These are phyloP conservation scores for Amphiduros pacificus DNA, from an alignment of 2,888 invertebrate species.

Conservation along the genomic window DNA sequence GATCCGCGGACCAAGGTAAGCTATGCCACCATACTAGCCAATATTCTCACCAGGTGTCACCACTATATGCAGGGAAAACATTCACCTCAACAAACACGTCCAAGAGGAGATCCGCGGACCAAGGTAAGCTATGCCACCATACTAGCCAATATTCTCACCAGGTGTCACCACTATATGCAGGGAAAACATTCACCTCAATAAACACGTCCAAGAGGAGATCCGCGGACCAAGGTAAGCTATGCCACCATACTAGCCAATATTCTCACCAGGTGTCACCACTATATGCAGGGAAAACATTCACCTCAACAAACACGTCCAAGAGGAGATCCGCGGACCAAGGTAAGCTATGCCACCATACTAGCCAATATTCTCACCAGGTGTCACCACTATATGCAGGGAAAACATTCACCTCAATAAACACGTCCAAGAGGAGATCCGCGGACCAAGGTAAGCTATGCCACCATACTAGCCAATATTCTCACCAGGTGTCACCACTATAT, in stretches of 20 bases:
- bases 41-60: slow-evolving; percentile 67
- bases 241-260: too few species aligned
- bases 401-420: slow-evolving; percentile 78
- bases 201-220: slow-evolving; percentile 74
- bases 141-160: too few species aligned
- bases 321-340: slow-evolving; percentile 65
- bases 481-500: slow-evolving; percentile 68
- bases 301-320: slow-evolving; percentile 75
- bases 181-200: slow-evolving; percentile 75
- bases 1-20: slow-evolving; percentile 53
- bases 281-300: slow-evolving; percentile 75
- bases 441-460: slow-evolving; percentile 57
- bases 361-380: too few species aligned
- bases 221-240: slow-evolving; percentile 56
- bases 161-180: slow-evolving; percentile 70
- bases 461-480: too few species aligned
- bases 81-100: slow-evolving; percentile 78
- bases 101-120: slow-evolving; percentile 68
- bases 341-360: too few species aligned
- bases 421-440: slow-evolving; percentile 70
- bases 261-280: slow-evolving; percentile 66
- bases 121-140: too few species aligned
- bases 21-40: too few species aligned
- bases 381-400: slow-evolving; percentile 70
- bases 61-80: slow-evolving; percentile 70